Evolutionary conservation across 2,113 vertebrate genomes (phyloP).

Genomic region (Entomyzon cyanotis): DNA sequence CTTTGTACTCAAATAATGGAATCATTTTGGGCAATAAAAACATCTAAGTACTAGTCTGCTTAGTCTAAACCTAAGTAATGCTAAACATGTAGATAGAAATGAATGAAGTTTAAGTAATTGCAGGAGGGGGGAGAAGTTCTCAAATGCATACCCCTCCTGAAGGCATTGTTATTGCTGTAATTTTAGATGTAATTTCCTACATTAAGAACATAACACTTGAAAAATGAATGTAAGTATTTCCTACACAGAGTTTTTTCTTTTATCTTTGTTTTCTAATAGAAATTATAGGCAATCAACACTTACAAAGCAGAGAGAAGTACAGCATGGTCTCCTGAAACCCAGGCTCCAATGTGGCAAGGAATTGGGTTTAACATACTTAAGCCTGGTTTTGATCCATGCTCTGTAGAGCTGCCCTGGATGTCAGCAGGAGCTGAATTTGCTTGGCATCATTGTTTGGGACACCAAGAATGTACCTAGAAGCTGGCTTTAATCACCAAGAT

Average conservation of each 20-base stretch:
- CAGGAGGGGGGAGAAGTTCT: not conserved
- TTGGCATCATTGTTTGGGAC: not conserved
- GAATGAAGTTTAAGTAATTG: not conserved
- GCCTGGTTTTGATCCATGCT: not conserved
- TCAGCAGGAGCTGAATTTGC: not conserved
- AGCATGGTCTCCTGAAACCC: not conserved
- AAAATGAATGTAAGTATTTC: not conserved
- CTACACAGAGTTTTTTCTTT: not conserved
- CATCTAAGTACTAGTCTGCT: not conserved
- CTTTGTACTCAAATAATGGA: not conserved
- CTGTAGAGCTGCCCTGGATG: not conserved
- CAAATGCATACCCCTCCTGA: not conserved
- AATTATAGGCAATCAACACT: not conserved
- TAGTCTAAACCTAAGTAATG: not conserved
- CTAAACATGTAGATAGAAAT: not conserved
- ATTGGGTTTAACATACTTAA: not conserved
- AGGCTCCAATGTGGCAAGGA: not conserved
- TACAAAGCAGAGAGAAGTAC: not conserved
- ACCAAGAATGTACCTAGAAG: not conserved
- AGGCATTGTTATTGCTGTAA: not conserved
- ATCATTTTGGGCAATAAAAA: not conserved
- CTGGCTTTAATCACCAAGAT: constrained; percentile 9
- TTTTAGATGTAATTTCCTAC: not conserved
- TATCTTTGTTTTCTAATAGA: not conserved
- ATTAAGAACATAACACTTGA: not conserved